phyloP scores from a whole-genome alignment of 30 jellyfish, hydroid and myxozoan species.

The Pseudorhiza aurosa region DNA sequence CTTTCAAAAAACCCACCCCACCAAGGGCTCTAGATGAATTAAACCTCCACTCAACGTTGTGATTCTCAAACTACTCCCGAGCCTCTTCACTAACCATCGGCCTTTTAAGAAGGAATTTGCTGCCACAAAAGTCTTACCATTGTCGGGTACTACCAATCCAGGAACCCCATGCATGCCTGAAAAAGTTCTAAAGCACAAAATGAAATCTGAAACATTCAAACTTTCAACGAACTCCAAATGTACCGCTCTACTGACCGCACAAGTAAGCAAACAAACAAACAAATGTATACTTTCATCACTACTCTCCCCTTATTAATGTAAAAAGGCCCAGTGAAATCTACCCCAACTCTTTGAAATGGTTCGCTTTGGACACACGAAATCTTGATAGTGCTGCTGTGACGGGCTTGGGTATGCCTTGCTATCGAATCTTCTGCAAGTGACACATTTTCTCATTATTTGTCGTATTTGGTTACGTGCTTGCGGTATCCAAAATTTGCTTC shows the following conservation, averaged over 20 bases:
- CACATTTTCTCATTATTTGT: slow-evolving; percentile 9
- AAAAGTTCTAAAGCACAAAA: slow-evolving; percentile 5
- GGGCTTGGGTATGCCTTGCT: slow-evolving; percentile 11
- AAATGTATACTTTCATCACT: slow-evolving; percentile 7
- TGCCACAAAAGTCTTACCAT: slow-evolving; percentile 18
- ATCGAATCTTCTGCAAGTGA: slow-evolving; percentile 3
- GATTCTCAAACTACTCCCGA: neutral
- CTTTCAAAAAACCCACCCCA: slow-evolving; percentile 65
- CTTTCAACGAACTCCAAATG: slow-evolving; percentile 27
- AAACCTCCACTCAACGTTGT: slow-evolving; percentile 44
- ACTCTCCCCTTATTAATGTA: neutral
- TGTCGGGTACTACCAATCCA: neutral
- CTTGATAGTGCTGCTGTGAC: slow-evolving; percentile 10
- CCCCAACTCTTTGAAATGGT: slow-evolving; percentile 42
- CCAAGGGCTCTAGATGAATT: slow-evolving; percentile 57
- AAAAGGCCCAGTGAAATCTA: slow-evolving; percentile 48
- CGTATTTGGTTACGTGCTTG: slow-evolving; percentile 38
- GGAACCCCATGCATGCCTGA: slow-evolving; percentile 11
- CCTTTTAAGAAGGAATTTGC: neutral
- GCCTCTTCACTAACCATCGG: slow-evolving; percentile 41
- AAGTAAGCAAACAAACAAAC: slow-evolving; percentile 7
- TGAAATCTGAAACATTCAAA: slow-evolving; percentile 13
- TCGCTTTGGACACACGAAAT: slow-evolving; percentile 16
- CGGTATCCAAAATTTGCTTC: slow-evolving; percentile 52
- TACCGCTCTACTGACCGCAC: slow-evolving; percentile 44